Percentiles rank a stretch among this genome's conserved stretches.
Evolutionary conservation across 2,888 invertebrate genomes (phyloP).

Genomic region (Ophioninae sp.): DNA sequence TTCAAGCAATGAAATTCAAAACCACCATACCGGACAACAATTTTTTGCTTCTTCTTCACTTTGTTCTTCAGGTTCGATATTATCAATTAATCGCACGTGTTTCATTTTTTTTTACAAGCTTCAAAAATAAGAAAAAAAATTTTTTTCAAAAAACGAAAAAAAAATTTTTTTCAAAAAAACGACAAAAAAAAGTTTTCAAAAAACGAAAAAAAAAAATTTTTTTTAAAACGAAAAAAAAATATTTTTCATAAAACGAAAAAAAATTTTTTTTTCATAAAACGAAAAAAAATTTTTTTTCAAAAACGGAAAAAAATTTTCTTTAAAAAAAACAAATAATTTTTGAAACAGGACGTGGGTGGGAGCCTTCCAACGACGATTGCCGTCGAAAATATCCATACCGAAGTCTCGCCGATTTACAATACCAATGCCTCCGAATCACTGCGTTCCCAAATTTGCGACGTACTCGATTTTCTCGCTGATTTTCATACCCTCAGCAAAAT

Average conservation of each 20-base stretch:
- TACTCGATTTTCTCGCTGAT: slow-evolving; percentile 96
- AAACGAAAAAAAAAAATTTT: no score
- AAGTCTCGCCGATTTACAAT: slow-evolving; percentile 83
- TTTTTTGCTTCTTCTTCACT: slow-evolving; percentile 93
- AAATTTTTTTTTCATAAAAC: no score
- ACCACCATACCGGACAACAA: slow-evolving; percentile 96
- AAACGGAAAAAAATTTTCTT: slow-evolving; percentile 9
- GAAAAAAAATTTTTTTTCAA: no score
- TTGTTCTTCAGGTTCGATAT: slow-evolving; percentile 88
- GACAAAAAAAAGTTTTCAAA: no score
- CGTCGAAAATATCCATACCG: slow-evolving; percentile 82
- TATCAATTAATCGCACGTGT: not conserved
- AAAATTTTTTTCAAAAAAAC: no score
- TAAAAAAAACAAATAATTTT: not conserved
- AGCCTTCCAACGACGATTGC: slow-evolving; percentile 90
- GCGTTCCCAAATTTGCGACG: slow-evolving; percentile 94
- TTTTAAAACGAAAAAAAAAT: no score
- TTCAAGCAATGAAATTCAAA: slow-evolving; percentile 98
- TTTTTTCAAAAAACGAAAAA: not conserved
- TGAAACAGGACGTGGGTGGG: slow-evolving; percentile 91
- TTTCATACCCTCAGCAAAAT: slow-evolving; percentile 98
- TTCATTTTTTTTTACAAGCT: slow-evolving; percentile 15
- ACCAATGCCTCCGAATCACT: slow-evolving; percentile 97
- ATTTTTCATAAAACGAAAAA: no score
- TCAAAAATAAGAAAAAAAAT: no score